A percentile compares a stretch with the other conserved stretches of the same genome.
Evolutionary conservation across 2,888 invertebrate genomes (phyloP).

Genomic region (Drosophila greeni): DNA sequence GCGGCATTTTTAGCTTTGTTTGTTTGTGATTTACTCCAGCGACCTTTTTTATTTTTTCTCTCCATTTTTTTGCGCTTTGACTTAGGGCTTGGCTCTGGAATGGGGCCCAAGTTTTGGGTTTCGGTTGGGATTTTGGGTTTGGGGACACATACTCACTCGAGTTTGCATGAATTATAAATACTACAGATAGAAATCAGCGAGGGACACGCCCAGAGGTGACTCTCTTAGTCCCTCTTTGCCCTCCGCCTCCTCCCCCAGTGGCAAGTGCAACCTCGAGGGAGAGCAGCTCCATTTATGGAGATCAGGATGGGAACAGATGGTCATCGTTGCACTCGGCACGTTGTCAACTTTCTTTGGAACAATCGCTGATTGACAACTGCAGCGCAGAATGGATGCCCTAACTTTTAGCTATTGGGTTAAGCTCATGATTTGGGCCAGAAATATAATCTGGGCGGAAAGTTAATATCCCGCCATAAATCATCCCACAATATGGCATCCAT

Average conservation of each 20-base stretch:
- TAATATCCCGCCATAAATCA: constrained; percentile 1
- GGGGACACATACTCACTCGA: constrained; percentile 9
- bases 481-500: constrained; percentile 8
- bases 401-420: too few relatives aligned
- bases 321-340: constrained; percentile 54
- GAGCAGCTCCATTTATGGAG: constrained; percentile 55
- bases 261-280: constrained; percentile 18
- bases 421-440: too few relatives aligned
- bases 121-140: constrained; percentile 12
- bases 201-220: constrained; percentile 33
- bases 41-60: constrained; percentile 31
- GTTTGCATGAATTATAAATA: constrained; percentile 38
- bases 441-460: constrained; percentile 2
- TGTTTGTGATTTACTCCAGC: constrained; percentile 59
- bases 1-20: constrained; percentile 57
- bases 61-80: not conserved
- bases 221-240: not conserved
- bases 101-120: constrained; percentile 14
- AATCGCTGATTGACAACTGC: constrained; percentile 21
- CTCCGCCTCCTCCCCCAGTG: not conserved
- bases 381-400: constrained; percentile 10
- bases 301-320: constrained; percentile 53
- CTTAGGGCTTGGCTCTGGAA: constrained; percentile 34
- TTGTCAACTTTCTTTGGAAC: constrained; percentile 66
- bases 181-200: constrained; percentile 41